Evolutionary conservation across 2,888 invertebrate species (phyloP), one percentile per base, ranked within the genome.

Genomic region (Chrysomela aeneicollis): DNA sequence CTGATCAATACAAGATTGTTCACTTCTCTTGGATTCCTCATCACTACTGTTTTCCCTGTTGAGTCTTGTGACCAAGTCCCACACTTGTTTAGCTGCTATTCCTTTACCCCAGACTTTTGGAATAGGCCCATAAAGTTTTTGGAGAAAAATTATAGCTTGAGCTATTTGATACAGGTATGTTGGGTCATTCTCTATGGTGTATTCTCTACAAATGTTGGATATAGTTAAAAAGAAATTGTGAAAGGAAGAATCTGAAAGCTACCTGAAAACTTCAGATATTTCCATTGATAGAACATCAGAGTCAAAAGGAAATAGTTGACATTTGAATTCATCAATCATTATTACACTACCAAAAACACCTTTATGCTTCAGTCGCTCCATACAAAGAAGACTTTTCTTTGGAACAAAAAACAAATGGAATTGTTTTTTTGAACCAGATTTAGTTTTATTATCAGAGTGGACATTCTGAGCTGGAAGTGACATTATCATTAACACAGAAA

Each of bases 221-320:
- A 26, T 6, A 22, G 6, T 50, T 21, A 55, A 47, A 22, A 60
- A 18, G 35, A 32, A 18, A 30, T 46, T 18, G 22, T 60, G 50
- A 52, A 35, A 21, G 47, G 21, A 32, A 21, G 12, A 12, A n/a
- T 51, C 10, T 42, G 42, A 42, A 15, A 12, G 1, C 60, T 63
- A 92, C 92, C 88, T 89, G 75, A 90, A 95, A 18, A 92, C 90
- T 76, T 89, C 87, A 30, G 90, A 89, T 70, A 94, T 85, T 83
- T 98, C 97, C 90, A 98, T 91, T 0, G 97, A 96, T 74, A 98
- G 87, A 9, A 98, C 86, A 84, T 98, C 98, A 76, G 89, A 91
- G 76, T 98, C 97, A 75, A 97, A 89, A 0, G 97, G 96, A 78
- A 94, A 93, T 49, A 97, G 87, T 75, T 95, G 92, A 81, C 96